phyloP scores from a whole-genome alignment of 2,888 invertebrate genomes.

The Panzeria rudis region DNA sequence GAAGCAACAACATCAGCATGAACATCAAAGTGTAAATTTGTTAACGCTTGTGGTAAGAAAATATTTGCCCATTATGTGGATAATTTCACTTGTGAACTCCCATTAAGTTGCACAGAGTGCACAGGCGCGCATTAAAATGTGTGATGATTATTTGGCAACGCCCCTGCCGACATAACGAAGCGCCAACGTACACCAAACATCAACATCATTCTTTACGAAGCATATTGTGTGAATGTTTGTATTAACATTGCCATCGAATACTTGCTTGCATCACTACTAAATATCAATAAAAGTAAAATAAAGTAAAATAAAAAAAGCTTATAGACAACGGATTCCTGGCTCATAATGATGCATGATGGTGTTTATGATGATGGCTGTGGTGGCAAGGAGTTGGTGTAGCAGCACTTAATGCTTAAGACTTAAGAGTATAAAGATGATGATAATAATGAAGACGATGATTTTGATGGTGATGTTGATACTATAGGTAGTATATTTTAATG shows the following conservation, averaged over 20 bases:
- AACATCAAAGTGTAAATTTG: constrained; percentile 73
- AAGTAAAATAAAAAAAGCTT: constrained; percentile 10
- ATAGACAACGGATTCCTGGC: constrained; percentile 39
- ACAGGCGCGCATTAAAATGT: constrained; percentile 79
- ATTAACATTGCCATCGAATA: constrained; percentile 32
- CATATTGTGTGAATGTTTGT: constrained; percentile 45
- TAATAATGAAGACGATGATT: constrained; percentile 57
- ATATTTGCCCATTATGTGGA: constrained; percentile 74
- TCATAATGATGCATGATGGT: constrained; percentile 67
- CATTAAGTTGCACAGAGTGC: constrained; percentile 73
- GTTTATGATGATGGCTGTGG: constrained; percentile 62
- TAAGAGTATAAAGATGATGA: constrained; percentile 39
- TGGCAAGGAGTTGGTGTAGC: constrained; percentile 74
- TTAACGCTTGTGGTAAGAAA: constrained; percentile 73
- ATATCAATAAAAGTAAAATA: constrained; percentile 43
- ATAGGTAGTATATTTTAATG: constrained; percentile 73
- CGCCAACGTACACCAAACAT: constrained; percentile 69
- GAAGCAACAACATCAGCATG: constrained; percentile 48
- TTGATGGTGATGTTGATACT: constrained; percentile 65
- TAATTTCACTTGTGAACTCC: constrained; percentile 74
- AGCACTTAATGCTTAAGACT: constrained; percentile 45
- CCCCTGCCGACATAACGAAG: constrained; percentile 76
- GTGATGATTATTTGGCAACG: constrained; percentile 82
- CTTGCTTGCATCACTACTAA: constrained; percentile 25
- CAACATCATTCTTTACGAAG: constrained; percentile 19